Evolutionary conservation across 2,888 invertebrate species (phyloP), one percentile per base, ranked within the genome.

Genomic region (Liopterus haemorrhoidalis): DNA sequence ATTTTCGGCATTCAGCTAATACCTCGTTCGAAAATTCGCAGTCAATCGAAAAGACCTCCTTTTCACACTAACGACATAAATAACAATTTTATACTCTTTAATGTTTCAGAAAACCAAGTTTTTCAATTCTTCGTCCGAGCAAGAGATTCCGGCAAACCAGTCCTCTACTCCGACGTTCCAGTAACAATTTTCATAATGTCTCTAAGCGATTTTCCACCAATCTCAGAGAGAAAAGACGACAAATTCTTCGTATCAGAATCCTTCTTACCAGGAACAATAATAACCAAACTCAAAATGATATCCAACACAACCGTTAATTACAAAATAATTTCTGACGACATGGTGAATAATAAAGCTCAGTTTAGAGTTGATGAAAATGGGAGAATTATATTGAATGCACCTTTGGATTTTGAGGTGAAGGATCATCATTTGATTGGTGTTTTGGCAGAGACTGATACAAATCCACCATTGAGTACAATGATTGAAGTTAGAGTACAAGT

Each of bases 81-180:
- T 32, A 5, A 27, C 18, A 19, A 38, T 21, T 24, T 36, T 28
- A 35, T 37, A 21, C n/a, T 28, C 38, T 25, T 44, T 33, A 30
- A 27, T 36, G 33, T 70, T 70, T 35, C 59, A 83, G 85, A 80
- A 63, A 83, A 83, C 46, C 80, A 85, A 65, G 73, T 82, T 40
- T 82, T 89, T 65, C 88, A 89, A 70, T 85, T 94, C 65, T 92
- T 92, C 70, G 83, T 94, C 41, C 79, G 89, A 49, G 95, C 91
- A 12, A 79, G 79, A 39, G 94, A 95, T 71, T 77, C 76, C 58
- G 92, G 91, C 1, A 71, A 73, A 9, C 78, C 75, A 46, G 79
- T 85, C 31, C 81, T 83, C 52, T 83, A 88, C 65, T 78, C 80
- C 27, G 87, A 90, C 62, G 85, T 90, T 42, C 85, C 92, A 4